Conservation (phyloP, 2,113 vertebrate genomes). For the Rissa tridactyla region DNA sequence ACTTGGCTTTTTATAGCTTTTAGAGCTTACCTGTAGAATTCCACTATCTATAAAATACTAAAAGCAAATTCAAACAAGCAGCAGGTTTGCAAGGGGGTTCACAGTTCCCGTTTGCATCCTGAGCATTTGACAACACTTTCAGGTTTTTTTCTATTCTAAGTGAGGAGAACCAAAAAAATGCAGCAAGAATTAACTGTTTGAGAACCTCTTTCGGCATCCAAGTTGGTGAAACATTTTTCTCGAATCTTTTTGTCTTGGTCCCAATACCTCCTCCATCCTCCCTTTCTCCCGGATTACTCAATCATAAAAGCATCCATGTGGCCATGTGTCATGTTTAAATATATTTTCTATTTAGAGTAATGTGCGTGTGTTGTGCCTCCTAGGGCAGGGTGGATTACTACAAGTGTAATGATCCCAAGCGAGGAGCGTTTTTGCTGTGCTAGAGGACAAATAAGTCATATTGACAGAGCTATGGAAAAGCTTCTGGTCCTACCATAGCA, state of each 20-base stretch:
- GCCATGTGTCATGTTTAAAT: not conserved
- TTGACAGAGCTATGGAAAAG: not conserved
- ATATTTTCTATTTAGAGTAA: not conserved
- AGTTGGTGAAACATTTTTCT: not conserved
- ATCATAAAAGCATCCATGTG: not conserved
- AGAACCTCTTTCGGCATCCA: not conserved
- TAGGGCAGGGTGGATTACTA: not conserved
- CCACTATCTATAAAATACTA: not conserved
- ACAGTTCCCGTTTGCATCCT: fast-evolving
- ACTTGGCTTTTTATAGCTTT: not conserved
- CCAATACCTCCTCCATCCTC: not conserved
- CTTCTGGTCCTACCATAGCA: not conserved
- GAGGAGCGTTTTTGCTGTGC: not conserved
- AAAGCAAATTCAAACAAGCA: not conserved
- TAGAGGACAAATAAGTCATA: not conserved
- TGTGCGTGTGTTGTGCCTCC: not conserved
- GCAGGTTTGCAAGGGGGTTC: not conserved
- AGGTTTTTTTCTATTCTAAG: not conserved
- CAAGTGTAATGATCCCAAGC: not conserved
- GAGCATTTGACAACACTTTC: not conserved
- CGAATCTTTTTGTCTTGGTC: not conserved
- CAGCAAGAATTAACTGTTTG: not conserved
- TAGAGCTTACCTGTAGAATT: not conserved
- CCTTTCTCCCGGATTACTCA: not conserved
- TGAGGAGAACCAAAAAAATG: not conserved